Percentiles rank a stretch among this genome's conserved stretches.
These are phyloP conservation scores for Coecobrya sp. DNA, from an alignment of 2,888 invertebrate genomes.

Conservation along the genomic window DNA sequence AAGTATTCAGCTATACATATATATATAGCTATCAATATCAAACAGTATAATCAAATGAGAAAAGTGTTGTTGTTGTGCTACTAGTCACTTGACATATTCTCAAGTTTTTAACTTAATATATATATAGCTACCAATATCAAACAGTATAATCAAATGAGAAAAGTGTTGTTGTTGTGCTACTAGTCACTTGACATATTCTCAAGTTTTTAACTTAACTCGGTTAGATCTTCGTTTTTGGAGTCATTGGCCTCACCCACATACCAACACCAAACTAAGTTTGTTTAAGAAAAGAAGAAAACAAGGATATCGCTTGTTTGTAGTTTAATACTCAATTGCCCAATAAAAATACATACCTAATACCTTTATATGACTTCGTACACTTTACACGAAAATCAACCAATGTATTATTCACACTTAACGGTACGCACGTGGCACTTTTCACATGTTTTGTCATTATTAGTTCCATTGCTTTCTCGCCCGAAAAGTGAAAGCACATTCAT, in stretches of 20 bases:
- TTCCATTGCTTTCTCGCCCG: not conserved
- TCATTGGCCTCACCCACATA: not conserved
- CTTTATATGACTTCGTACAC: not conserved
- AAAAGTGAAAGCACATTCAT: not conserved
- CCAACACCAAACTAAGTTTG: not conserved
- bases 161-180: not conserved
- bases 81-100: not conserved
- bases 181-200: slow-evolving; percentile 3
- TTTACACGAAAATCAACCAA: not conserved
- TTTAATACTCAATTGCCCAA: not conserved
- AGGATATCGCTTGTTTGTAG: not conserved
- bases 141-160: not conserved
- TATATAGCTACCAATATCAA: no score
- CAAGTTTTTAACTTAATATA: not conserved
- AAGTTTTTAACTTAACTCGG: not conserved
- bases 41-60: not conserved
- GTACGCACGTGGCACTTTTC: not conserved
- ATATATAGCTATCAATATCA: no score
- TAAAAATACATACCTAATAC: no score
- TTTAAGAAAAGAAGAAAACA: not conserved
- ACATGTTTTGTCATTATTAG: not conserved
- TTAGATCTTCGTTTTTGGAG: not conserved
- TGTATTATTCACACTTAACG: not conserved
- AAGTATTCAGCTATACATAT: no score
- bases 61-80: not conserved